Percentiles rank a stretch among this genome's conserved stretches.
phyloP scores from a whole-genome alignment of 2,113 vertebrate genomes.

The Gallinago undulata region DNA sequence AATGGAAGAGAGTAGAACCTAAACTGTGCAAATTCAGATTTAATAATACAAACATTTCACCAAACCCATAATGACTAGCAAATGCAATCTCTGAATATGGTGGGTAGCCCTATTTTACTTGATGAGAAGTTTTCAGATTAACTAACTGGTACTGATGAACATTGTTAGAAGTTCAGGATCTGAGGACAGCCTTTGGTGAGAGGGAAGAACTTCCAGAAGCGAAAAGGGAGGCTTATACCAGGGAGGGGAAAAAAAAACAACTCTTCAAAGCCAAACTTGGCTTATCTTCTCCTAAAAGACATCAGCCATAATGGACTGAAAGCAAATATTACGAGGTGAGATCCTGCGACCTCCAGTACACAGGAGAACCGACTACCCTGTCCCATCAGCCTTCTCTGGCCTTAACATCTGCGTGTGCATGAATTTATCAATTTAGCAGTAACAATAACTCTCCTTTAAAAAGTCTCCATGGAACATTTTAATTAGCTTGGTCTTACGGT shows the following conservation, averaged over 20 bases:
- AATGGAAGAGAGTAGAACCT: not conserved
- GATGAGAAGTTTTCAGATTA: not conserved
- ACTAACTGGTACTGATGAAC: not conserved
- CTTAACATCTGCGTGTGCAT: not conserved
- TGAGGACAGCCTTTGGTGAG: not conserved
- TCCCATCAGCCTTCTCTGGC: not conserved
- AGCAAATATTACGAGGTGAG: rapidly evolving
- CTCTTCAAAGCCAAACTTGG: not conserved
- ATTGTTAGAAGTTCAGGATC: not conserved
- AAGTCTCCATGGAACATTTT: constrained; percentile 1
- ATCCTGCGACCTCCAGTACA: not conserved
- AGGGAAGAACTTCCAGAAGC: not conserved
- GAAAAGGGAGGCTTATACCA: not conserved
- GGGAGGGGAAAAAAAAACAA: not conserved
- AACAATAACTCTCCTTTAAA: not conserved
- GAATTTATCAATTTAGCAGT: not conserved
- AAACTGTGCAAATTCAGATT: not conserved
- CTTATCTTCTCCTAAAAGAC: not conserved
- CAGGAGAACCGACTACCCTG: not conserved
- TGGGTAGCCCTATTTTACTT: not conserved
- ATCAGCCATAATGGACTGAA: not conserved
- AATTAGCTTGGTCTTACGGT: constrained; percentile 47
- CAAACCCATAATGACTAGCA: not conserved
- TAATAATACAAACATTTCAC: not conserved
- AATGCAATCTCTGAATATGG: not conserved